These are phyloP conservation scores for Botrylloides violaceus DNA, from an alignment of 23 tunicate genomes.

Conservation along the genomic window DNA sequence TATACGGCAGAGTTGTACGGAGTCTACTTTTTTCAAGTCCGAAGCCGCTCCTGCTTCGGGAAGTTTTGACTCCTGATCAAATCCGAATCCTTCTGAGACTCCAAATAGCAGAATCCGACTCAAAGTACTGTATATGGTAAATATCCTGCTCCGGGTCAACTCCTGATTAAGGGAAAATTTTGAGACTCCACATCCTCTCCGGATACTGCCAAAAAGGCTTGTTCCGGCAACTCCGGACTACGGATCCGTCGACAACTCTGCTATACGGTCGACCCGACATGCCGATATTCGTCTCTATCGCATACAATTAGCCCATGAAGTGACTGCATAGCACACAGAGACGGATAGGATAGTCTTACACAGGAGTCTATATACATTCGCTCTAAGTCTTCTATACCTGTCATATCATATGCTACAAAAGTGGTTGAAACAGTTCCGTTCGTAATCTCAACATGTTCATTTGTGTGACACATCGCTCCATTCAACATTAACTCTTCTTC, in stretches of 20 bases:
- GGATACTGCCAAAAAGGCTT: background rate
- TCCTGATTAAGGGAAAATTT: background rate
- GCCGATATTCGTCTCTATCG: too few relatives aligned
- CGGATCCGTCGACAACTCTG: too few relatives aligned
- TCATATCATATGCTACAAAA: slow-evolving; percentile 12
- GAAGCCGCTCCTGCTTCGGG: background rate
- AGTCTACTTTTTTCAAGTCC: too few relatives aligned
- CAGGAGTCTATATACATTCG: background rate
- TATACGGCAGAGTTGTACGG: background rate
- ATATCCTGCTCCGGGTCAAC: background rate
- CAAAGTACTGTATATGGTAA: too few relatives aligned
- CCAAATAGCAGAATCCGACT: too few relatives aligned
- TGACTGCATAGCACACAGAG: too few relatives aligned
- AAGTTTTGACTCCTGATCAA: background rate
- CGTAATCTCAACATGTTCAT: background rate
- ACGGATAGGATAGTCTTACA: too few relatives aligned
- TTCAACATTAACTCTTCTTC: slow-evolving; percentile 15
- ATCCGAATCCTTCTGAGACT: background rate
- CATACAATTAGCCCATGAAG: too few relatives aligned
- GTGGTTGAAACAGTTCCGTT: background rate
- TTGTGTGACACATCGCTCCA: slow-evolving; percentile 39
- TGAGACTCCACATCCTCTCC: background rate
- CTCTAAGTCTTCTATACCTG: background rate
- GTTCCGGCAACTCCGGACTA: too few relatives aligned
- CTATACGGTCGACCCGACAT: too few relatives aligned